Conservation (phyloP, 2,113 vertebrate species). For the Emydocephalus ijimae region DNA sequence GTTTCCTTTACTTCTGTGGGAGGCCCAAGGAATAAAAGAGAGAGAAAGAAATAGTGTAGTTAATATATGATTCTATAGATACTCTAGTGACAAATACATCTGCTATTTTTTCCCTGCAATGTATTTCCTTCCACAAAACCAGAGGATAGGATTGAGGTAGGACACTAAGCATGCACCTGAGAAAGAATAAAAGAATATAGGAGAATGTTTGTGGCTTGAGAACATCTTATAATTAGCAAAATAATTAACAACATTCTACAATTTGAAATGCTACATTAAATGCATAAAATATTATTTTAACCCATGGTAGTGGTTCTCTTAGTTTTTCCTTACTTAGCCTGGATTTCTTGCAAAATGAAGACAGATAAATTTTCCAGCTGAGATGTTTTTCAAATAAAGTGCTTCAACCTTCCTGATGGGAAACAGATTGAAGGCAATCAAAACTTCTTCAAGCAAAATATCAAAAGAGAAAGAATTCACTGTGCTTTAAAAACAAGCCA, state of each 20-base stretch:
- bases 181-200: neutral
- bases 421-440: neutral
- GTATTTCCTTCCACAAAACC: constrained; percentile 4
- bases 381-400: neutral
- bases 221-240: neutral
- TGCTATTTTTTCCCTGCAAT: neutral
- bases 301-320: neutral
- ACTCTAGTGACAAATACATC: neutral
- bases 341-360: neutral
- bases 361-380: neutral
- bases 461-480: neutral
- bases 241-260: neutral
- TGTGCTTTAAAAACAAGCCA: neutral
- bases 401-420: neutral
- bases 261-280: neutral
- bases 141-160: neutral
- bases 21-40: neutral
- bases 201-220: neutral
- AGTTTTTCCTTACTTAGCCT: neutral
- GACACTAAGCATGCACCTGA: neutral
- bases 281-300: neutral
- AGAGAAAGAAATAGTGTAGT: neutral
- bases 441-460: neutral
- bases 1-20: constrained; percentile 80
- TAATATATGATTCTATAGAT: neutral